Conservation (phyloP, 2,113 vertebrate genomes). For the Sarotherodon lohbergeri region DNA sequence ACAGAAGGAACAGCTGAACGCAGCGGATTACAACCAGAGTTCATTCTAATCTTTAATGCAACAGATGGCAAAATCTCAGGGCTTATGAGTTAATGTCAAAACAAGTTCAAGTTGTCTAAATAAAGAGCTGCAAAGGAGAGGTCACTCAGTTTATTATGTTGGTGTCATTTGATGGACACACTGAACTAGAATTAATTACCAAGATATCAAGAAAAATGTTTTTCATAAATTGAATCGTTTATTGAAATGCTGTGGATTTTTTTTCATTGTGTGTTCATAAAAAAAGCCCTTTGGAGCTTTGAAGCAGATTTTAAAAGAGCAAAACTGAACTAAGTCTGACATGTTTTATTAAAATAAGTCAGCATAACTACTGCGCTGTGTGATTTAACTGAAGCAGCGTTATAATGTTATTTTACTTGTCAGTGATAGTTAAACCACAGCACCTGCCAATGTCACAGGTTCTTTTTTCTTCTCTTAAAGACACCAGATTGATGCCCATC, state of each 20-base stretch:
- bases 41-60: conserved; percentile 35
- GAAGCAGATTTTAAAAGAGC: background rate
- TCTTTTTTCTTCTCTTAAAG: too few species aligned
- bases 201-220: background rate
- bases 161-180: background rate
- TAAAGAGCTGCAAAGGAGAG: conserved; percentile 8
- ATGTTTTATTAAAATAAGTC: background rate
- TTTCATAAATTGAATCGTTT: rapidly evolving
- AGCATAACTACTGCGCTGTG: too few species aligned
- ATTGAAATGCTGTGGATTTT: background rate
- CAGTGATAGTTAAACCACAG: too few species aligned
- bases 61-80: conserved; percentile 50
- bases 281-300: background rate
- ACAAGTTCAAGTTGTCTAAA: conserved; percentile 60
- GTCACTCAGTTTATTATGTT: background rate
- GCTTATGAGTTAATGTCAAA: conserved; percentile 58
- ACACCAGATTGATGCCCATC: too few species aligned
- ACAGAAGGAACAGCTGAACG: conserved; percentile 1
- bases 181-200: background rate
- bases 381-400: too few species aligned
- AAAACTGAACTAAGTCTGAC: background rate
- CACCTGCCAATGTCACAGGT: too few species aligned
- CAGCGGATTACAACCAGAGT: background rate
- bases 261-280: background rate
- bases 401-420: too few species aligned